These are phyloP conservation scores for Monarcha castaneiventris DNA, from an alignment of 2,113 vertebrate species.

Conservation along the genomic window DNA sequence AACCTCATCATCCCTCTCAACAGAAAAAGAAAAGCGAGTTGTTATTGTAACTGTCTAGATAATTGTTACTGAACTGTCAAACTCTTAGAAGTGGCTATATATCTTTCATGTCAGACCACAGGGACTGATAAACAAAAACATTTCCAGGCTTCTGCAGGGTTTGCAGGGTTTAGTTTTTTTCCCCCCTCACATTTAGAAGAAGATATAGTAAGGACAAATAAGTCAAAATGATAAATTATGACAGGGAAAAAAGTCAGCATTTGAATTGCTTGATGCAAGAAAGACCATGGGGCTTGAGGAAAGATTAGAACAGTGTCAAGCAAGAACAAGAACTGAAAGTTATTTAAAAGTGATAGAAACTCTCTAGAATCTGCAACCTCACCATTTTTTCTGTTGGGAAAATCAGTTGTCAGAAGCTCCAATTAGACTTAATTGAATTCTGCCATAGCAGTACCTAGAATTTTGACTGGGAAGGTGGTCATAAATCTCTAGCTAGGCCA, in stretches of 20 bases:
- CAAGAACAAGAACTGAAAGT: slow-evolving; percentile 50
- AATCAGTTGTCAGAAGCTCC: slow-evolving; percentile 73
- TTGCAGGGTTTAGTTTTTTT: not conserved
- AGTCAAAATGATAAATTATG: slow-evolving; percentile 77
- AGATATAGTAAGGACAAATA: slow-evolving; percentile 64
- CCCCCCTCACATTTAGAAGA: slow-evolving; percentile 11
- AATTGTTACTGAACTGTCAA: slow-evolving; percentile 76
- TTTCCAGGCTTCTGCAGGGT: slow-evolving; percentile 11
- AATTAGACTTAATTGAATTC: slow-evolving; percentile 81
- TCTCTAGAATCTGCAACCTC: slow-evolving; percentile 61
- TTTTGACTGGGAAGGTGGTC: slow-evolving; percentile 74
- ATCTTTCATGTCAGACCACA: slow-evolving; percentile 68
- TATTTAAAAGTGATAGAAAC: slow-evolving; percentile 75
- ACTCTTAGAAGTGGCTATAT: slow-evolving; percentile 66
- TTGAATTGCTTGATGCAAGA: slow-evolving; percentile 57
- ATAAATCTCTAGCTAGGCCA: slow-evolving; percentile 65
- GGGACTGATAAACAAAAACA: slow-evolving; percentile 47
- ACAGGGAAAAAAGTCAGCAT: slow-evolving; percentile 68
- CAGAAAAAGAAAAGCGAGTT: slow-evolving; percentile 53
- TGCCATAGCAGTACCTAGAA: slow-evolving; percentile 67
- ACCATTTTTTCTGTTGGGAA: slow-evolving; percentile 68
- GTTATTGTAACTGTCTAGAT: slow-evolving; percentile 62
- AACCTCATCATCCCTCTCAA: slow-evolving; percentile 62
- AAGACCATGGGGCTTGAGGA: not conserved
- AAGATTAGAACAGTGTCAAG: not conserved